phyloP scores from a whole-genome alignment of 2,113 vertebrate species.

The Hyperopisus bebe region DNA sequence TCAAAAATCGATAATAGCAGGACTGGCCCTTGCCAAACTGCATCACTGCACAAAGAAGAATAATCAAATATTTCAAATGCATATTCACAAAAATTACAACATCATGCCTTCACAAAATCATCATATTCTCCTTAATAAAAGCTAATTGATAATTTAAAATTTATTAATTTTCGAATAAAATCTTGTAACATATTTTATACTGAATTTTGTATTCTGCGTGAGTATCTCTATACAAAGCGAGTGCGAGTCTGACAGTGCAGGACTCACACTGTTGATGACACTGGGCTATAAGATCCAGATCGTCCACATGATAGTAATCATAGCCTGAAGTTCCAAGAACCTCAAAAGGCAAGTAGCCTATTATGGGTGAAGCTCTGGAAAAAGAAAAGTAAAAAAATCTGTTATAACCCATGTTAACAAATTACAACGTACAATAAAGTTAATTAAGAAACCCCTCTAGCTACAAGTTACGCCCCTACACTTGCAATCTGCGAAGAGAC shows the following conservation, averaged over 20 bases:
- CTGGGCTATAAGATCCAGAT: slow-evolving; percentile 78
- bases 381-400: slow-evolving; percentile 35
- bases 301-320: slow-evolving; percentile 83
- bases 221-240: not conserved
- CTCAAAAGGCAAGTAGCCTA: slow-evolving; percentile 83
- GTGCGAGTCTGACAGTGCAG: not conserved
- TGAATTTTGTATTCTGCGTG: not conserved
- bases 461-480: no score
- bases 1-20: slow-evolving; percentile 80
- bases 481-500: no score
- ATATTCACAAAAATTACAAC: not conserved
- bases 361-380: slow-evolving; percentile 74
- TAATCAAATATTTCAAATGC: not conserved
- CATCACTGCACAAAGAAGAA: slow-evolving; percentile 60
- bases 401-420: not conserved
- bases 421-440: not conserved
- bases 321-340: slow-evolving; percentile 81
- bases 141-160: not conserved
- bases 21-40: slow-evolving; percentile 83
- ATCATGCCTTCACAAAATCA: not conserved
- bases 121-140: not conserved
- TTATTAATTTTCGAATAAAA: not conserved
- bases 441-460: not conserved
- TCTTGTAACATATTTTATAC: not conserved
- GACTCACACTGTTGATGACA: slow-evolving; percentile 79